Conservation (phyloP, 2,113 vertebrate species). For the Calypte anna region DNA sequence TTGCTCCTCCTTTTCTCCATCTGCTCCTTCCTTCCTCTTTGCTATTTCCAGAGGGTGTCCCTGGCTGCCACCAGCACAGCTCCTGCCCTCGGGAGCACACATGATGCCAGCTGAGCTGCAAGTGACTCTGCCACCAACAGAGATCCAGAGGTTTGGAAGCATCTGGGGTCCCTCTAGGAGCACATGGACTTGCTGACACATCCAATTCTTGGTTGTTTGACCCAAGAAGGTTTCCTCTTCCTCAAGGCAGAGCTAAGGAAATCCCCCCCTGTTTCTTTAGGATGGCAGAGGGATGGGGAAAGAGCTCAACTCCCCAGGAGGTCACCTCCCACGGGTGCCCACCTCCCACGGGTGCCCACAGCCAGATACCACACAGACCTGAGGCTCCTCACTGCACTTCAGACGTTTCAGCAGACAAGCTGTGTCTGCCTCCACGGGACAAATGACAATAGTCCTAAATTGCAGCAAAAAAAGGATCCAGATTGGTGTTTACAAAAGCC, state of each 20-base stretch:
- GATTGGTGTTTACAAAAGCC: slow-evolving; percentile 62
- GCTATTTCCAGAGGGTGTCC: background rate
- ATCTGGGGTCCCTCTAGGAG: background rate
- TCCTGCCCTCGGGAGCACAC: background rate
- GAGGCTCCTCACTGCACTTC: slow-evolving; percentile 18
- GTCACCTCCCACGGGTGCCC: background rate
- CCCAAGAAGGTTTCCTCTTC: rapidly evolving
- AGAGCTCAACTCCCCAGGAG: background rate
- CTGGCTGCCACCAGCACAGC: rapidly evolving
- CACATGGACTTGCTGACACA: background rate
- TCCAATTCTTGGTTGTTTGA: background rate
- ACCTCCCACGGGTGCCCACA: background rate
- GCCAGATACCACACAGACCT: background rate
- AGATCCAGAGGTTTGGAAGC: background rate
- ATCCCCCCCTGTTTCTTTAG: background rate
- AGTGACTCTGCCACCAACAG: background rate
- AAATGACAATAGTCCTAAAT: slow-evolving; percentile 45
- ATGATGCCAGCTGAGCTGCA: background rate
- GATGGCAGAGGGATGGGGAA: background rate
- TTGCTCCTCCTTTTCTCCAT: slow-evolving; percentile 50
- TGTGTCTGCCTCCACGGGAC: background rate
- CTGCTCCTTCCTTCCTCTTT: slow-evolving; percentile 15
- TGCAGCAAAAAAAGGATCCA: slow-evolving; percentile 53
- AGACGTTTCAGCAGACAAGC: slow-evolving; percentile 6
- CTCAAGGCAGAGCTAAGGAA: background rate